phyloP scores from a whole-genome alignment of 2,113 vertebrate species.

The Phalacrocorax pelagicus region DNA sequence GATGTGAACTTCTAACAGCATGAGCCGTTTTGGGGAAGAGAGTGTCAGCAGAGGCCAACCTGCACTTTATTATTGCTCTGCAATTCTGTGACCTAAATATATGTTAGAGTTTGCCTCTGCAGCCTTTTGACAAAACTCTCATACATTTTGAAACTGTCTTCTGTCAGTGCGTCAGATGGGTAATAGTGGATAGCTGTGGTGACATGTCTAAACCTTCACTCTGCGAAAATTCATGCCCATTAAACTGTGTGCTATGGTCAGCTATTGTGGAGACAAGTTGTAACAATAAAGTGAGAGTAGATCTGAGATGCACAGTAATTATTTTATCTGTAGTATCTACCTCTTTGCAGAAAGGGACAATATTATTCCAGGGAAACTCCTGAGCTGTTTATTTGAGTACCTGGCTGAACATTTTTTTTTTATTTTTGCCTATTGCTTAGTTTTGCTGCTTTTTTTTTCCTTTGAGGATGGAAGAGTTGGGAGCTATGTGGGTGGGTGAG shows the following conservation, averaged over 20 bases:
- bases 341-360: not conserved
- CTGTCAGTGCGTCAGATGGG: not conserved
- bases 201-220: not conserved
- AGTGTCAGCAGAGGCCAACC: not conserved
- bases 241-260: not conserved
- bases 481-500: accelerated
- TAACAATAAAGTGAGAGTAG: not conserved
- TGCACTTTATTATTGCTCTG: not conserved
- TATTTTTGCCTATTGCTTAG: not conserved
- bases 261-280: not conserved
- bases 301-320: not conserved
- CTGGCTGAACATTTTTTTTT: not conserved
- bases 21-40: not conserved
- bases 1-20: not conserved
- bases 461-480: not conserved
- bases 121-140: not conserved
- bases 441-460: not conserved
- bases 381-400: not conserved
- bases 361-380: not conserved
- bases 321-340: not conserved
- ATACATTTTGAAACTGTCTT: not conserved
- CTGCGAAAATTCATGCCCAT: not conserved
- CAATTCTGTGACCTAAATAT: not conserved
- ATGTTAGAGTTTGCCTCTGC: not conserved
- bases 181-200: not conserved